phyloP scores from a whole-genome alignment of 2,113 vertebrate genomes.

The Rhinopomastus cyanomelas region DNA sequence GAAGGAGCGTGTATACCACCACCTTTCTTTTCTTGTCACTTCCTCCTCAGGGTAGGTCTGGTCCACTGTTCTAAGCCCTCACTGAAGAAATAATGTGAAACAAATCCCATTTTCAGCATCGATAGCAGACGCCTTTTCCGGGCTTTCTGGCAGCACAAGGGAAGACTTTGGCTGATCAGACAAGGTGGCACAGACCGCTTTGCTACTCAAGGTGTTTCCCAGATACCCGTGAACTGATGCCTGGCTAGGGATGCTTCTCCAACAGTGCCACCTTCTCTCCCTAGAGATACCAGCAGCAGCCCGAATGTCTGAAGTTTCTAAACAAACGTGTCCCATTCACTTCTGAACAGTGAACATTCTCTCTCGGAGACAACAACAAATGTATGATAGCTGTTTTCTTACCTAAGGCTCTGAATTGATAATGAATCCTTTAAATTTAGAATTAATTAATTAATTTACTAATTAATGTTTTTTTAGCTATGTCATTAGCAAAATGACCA shows the following conservation, averaged over 20 bases:
- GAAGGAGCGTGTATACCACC: too few species aligned
- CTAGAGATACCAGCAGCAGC: not conserved
- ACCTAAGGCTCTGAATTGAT: not conserved
- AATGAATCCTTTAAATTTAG: too few species aligned
- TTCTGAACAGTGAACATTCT: conserved; percentile 5
- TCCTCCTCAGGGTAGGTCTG: not conserved
- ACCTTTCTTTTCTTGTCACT: not conserved
- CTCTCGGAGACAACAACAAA: not conserved
- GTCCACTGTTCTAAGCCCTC: not conserved
- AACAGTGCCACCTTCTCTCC: not conserved
- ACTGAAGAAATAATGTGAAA: not conserved
- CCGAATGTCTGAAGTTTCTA: not conserved
- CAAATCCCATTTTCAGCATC: not conserved
- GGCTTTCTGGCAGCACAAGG: not conserved
- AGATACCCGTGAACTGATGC: not conserved
- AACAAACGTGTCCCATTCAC: conserved; percentile 13
- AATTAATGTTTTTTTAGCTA: not conserved
- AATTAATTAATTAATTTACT: too few species aligned
- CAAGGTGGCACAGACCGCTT: not conserved
- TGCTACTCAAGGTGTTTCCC: not conserved
- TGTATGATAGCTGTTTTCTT: not conserved
- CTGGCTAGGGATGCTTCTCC: not conserved
- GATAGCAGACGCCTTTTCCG: not conserved
- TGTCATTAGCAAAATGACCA: not conserved
- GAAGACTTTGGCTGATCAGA: not conserved